Base-by-base conservation (phyloP, 1,140 invertebrate genomes). In the Papilio polyxenes region DNA sequence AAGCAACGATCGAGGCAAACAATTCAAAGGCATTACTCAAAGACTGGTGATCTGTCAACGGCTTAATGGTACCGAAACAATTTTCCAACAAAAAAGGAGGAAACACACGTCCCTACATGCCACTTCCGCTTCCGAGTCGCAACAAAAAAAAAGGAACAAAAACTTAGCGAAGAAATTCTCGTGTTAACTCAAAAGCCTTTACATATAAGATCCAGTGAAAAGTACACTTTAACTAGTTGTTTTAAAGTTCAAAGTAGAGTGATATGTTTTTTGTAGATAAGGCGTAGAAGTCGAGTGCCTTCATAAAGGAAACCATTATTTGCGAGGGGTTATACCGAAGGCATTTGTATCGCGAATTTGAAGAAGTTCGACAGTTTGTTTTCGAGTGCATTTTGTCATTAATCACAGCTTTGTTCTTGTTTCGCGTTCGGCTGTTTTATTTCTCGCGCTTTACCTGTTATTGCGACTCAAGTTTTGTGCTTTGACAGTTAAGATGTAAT, bases 351-450 rank as follows among this genome's bases (percentile, higher is more conserved):
- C 86, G 91, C 85, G 92, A 89, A 93, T 94, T 94, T 94, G 93
- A 93, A 94, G 93, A 94, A 94, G 91, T 94, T 94, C 91, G 92
- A 93, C 93, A 93, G 92, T 94, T 94, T 93, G 92, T 93, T 92
- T 91, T 92, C 93, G 92, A 94, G 93, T 93, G 93, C 93, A 94
- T 94, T 94, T 93, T 85, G 88, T 92, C 93, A 94, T 94, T 94
- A 94, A 94, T 94, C 93, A 94, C 92, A 91, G 92, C 93, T 94
- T 93, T 94, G 93, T 94, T 93, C 87, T 83, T 85, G 86, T 89
- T 90, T 83, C 85, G 75, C 20, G 23, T 80, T 82, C 75, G 85
- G 83, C 83, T 90, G 87, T 93, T 93, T 92, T 92, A 89, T 92
- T 87, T 90, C 89, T 90, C 86, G 88, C 84, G 89, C 91, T 92